Conservation (phyloP, 2,888 invertebrate genomes). For the Cantharis rufa region DNA sequence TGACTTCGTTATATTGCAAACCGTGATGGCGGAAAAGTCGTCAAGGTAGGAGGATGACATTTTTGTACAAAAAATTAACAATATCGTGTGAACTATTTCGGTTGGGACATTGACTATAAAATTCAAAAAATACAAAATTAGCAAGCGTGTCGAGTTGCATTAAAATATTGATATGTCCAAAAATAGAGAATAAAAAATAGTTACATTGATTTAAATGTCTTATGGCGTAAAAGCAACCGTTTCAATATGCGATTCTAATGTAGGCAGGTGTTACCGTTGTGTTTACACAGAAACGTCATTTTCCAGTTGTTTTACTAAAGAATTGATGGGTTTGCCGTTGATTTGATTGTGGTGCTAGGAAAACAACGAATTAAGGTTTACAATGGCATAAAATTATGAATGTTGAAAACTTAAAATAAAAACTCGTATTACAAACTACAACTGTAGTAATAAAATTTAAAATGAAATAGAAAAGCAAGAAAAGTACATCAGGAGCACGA, state of each 20-base stretch:
- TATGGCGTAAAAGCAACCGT: not conserved
- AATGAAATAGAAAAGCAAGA: not conserved
- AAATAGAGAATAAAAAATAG: not conserved
- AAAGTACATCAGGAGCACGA: conserved; percentile 8
- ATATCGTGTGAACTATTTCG: no score
- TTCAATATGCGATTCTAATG: not conserved
- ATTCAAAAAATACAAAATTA: no score
- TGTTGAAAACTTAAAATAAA: not conserved
- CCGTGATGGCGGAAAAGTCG: not conserved
- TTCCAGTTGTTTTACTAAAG: not conserved
- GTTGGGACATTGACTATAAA: no score
- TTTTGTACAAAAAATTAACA: no score
- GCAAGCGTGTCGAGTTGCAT: no score
- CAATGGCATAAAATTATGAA: not conserved
- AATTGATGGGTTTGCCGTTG: not conserved
- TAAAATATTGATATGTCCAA: not conserved
- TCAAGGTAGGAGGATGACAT: no score
- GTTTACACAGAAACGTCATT: not conserved
- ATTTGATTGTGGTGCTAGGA: not conserved
- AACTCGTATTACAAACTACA: not conserved
- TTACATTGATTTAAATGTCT: not conserved
- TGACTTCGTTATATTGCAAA: not conserved
- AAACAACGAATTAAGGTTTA: not conserved
- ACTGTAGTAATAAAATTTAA: not conserved
- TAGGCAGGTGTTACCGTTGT: not conserved